Evolutionary conservation across 1,140 invertebrate species (phyloP).

Genomic region (Drosophila baimaii): DNA sequence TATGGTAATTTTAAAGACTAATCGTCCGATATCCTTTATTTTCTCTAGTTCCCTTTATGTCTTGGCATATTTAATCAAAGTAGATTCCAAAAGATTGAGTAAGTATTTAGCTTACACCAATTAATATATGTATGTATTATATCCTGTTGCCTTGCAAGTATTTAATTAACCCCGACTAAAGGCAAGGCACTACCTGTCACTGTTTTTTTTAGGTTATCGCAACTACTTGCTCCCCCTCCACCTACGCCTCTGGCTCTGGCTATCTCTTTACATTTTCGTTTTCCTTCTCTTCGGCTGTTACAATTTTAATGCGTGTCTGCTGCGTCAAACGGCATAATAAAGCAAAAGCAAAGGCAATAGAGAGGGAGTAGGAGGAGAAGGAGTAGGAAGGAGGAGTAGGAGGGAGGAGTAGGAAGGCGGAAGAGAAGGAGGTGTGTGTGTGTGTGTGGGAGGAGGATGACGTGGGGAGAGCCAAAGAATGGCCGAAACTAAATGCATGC

Average conservation of each 20-base stretch:
- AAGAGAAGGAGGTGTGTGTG: neutral
- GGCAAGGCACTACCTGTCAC: slow-evolving; percentile 19
- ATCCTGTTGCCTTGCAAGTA: neutral
- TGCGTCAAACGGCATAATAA: slow-evolving; percentile 74
- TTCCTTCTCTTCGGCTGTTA: slow-evolving; percentile 46
- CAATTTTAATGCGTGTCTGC: slow-evolving; percentile 73
- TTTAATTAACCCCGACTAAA: neutral
- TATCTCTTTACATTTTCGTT: slow-evolving; percentile 29
- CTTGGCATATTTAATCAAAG: neutral
- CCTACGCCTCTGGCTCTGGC: slow-evolving; percentile 7
- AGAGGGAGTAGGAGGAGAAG: neutral
- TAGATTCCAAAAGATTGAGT: neutral
- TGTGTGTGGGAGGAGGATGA: neutral
- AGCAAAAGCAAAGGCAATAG: slow-evolving; percentile 24
- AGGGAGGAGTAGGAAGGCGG: neutral
- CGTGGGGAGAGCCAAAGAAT: slow-evolving; percentile 19
- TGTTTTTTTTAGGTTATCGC: slow-evolving; percentile 11
- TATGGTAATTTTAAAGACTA: neutral
- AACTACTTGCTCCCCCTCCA: slow-evolving; percentile 14
- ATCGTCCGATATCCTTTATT: neutral
- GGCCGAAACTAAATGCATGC: slow-evolving; percentile 58
- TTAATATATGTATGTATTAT: neutral
- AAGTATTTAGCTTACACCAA: no score
- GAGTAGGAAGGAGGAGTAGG: neutral
- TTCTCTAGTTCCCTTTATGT: neutral